Base-by-base conservation (phyloP, 2,797 vertebrate species). In the Cetoscarus ocellatus region DNA sequence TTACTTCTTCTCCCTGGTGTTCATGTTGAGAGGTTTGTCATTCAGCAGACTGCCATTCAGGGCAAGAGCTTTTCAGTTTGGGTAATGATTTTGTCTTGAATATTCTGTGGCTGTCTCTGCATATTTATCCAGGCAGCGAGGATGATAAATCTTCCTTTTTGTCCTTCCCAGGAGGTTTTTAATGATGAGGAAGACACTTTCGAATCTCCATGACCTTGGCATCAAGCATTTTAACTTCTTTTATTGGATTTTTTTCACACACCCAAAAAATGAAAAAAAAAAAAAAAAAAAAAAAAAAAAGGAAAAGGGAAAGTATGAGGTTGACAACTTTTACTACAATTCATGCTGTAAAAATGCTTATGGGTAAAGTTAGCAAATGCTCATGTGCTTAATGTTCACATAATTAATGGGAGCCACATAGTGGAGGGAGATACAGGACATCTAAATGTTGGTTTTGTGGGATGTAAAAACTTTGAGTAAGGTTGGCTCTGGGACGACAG, bases 81-180 rank as follows among this genome's bases (percentile, higher is more conserved):
- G 19, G 74, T 77, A 83, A 85, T 75, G 53, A 69, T 70, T 27
- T 58, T 34, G 55, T 61, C 54, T 63, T 64, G 68, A 70, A 83
- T 76, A 79, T 84, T 82, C 40, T 72, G 18, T 65, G 53, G 57
- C 53, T 61, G 53, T 61, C 51, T 73, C 67, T 17, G 69, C 27
- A 4, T 75, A 17, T 82, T 73, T 77, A 53, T 42, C 42, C 51
- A 42, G 1, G 53, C 27, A 80, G 11, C 18, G 54, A 78, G 34
- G 64, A 62, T 45, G 60, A 70, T 65, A 38, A 27, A 27, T 27
- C 27, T 62, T 51, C 36, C 70, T 67, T 58, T 69, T 27, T 48
- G 69, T 77, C 57, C 17, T 19, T 66, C 79, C 60, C 55, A 63
- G 39, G 61, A 52, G 61, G 39, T 80, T 79, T 77, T 64, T 64